Evolutionary conservation across 2,888 invertebrate species (phyloP).

Genomic region (Helicoverpa assulta): DNA sequence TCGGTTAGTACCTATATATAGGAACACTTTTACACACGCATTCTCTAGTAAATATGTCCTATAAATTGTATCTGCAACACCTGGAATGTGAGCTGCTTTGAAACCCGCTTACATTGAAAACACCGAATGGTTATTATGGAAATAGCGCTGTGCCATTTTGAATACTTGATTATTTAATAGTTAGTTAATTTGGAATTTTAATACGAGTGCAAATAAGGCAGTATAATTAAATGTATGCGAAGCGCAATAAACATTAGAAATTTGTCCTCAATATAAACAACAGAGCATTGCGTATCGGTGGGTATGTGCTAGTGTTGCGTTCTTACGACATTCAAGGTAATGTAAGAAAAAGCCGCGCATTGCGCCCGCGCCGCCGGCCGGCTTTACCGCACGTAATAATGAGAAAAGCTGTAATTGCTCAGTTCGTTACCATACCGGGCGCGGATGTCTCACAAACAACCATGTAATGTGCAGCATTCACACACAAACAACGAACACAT

Average conservation of each 20-base stretch:
- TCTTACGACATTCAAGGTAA: constrained; percentile 63
- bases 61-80: constrained; percentile 18
- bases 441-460: constrained; percentile 13
- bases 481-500: constrained; percentile 12
- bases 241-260: constrained; percentile 61
- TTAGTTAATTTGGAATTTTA: constrained; percentile 39
- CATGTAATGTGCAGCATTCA: constrained; percentile 12
- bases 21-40: constrained; percentile 58
- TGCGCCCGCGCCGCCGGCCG: constrained; percentile 49
- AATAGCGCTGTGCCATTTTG: constrained; percentile 42
- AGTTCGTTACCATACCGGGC: constrained; percentile 21
- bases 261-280: constrained; percentile 66
- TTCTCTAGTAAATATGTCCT: constrained; percentile 57
- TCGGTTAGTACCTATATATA: constrained; percentile 91
- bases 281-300: constrained; percentile 61
- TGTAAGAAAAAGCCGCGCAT: constrained; percentile 53
- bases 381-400: constrained; percentile 37
- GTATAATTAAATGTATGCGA: constrained; percentile 57
- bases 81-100: constrained; percentile 48
- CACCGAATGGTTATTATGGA: constrained; percentile 40
- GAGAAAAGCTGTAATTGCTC: constrained; percentile 45
- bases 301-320: constrained; percentile 45
- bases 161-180: constrained; percentile 47
- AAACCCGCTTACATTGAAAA: constrained; percentile 57
- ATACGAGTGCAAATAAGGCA: constrained; percentile 42